phyloP scores from a whole-genome alignment of 2,797 vertebrate genomes.

The Argya squamiceps region DNA sequence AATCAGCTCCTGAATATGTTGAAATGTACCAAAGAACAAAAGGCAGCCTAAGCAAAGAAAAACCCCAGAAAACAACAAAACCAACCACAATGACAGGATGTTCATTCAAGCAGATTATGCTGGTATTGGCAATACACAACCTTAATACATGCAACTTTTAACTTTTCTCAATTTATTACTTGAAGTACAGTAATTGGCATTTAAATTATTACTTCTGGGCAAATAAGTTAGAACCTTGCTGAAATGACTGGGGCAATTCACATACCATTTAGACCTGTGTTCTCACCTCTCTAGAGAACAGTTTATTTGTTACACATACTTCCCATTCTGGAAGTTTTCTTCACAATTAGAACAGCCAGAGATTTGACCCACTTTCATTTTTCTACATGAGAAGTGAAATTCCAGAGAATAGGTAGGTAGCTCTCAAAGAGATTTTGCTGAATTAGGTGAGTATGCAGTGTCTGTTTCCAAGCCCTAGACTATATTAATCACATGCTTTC shows the following conservation, averaged over 20 bases:
- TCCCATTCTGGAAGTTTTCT: not conserved
- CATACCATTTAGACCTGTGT: not conserved
- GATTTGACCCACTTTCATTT: not conserved
- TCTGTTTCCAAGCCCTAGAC: not conserved
- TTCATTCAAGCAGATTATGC: not conserved
- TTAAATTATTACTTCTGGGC: not conserved
- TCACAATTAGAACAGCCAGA: conserved; percentile 28
- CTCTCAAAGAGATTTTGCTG: conserved; percentile 17
- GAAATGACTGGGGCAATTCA: not conserved
- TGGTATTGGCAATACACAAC: not conserved
- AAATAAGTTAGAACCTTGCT: not conserved
- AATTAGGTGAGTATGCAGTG: not conserved
- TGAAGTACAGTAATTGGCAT: not conserved
- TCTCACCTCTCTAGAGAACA: not conserved
- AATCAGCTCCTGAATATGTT: not conserved
- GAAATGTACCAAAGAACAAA: not conserved
- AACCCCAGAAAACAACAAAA: not conserved
- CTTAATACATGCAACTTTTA: not conserved
- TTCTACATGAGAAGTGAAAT: conserved; percentile 16
- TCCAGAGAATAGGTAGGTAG: not conserved
- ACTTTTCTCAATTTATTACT: not conserved
- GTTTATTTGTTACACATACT: not conserved
- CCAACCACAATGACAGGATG: not conserved
- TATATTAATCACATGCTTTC: conserved; percentile 16
- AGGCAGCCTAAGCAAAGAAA: not conserved